Base-by-base conservation (phyloP, 92 coral and sea anemone genomes). In the Parazoanthus swiftii region DNA sequence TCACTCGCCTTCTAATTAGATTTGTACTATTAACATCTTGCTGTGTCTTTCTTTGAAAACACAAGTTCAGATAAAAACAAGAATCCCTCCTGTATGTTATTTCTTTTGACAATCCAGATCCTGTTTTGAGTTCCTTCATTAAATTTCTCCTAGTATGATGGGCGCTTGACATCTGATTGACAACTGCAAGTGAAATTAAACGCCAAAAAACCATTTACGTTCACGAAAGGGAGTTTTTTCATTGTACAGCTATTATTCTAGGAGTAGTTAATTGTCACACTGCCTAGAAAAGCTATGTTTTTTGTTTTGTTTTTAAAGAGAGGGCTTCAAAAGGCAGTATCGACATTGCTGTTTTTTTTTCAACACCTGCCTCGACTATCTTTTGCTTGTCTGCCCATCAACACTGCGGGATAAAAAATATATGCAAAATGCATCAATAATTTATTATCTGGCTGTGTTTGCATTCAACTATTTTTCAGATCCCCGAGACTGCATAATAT, bases 101-200 rank as follows among this genome's bases (percentile, higher is more conserved):
- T 33, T 26, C 42, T 10, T 15, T 70, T 48, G 87, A 48, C 63
- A 72, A 70, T 70, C 20, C 16, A 84, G 33, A 26, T 84, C 87
- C 79, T 26, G 87, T 84, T 84, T 84, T 50, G n/a, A 70, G 10
- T n/a, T 83, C 68, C 51, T 84, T 84, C 48, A 84, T 84, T 43
- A 82, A 66, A 39, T 16, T 26, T 29, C 56, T 70, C 29, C 46
- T 11, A 21, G 51, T 76, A 15, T 76, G 87, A 84, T 63, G 65
- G 18, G 13, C 9, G 15, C 25, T 16, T 43, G 87, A 84, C 87
- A 84, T 10, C 10, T 84, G 87, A 84, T 70, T 84, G 87, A 26
- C 87, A 71, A 67, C 72, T 84, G 21, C 11, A 13, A 58, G 72
- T 33, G 23, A 80, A 54, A 80, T 80, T 58, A 16, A 33, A 80